phyloP scores from a whole-genome alignment of 2,888 invertebrate genomes.

The Crocallis elinguaria region DNA sequence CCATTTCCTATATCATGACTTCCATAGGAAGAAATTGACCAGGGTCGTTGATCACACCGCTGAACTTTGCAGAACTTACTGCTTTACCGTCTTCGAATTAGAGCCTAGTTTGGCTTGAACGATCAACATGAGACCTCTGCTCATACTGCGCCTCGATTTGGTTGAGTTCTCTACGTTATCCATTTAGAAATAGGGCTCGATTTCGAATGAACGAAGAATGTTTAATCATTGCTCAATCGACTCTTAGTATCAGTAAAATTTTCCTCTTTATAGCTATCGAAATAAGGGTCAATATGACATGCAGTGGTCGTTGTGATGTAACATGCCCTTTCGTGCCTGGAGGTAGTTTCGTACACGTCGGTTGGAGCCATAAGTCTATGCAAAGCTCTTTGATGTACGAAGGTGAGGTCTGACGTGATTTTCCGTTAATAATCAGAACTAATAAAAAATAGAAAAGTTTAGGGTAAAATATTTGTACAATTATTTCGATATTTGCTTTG shows the following conservation, averaged over 20 bases:
- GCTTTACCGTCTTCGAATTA: background rate
- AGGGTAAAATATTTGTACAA: too few relatives aligned
- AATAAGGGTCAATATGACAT: background rate
- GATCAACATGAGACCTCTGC: background rate
- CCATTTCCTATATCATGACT: background rate
- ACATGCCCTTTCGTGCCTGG: constrained; percentile 13
- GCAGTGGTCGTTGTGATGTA: background rate
- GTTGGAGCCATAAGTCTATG: background rate
- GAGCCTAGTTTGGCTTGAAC: background rate
- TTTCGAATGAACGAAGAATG: background rate
- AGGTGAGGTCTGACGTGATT: background rate
- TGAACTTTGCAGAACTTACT: background rate
- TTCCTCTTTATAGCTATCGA: background rate
- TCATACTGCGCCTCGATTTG: too few relatives aligned
- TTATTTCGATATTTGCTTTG: too few relatives aligned
- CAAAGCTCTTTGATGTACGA: background rate
- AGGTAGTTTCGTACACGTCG: background rate
- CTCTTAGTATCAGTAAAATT: too few relatives aligned
- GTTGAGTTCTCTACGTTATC: too few relatives aligned
- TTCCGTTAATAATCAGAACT: too few relatives aligned
- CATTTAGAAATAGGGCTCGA: background rate
- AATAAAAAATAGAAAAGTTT: too few relatives aligned
- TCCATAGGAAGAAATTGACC: constrained; percentile 1
- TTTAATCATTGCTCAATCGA: background rate
- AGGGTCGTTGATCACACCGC: background rate